Evolutionary conservation across 2,797 vertebrate species (phyloP), one percentile per base, ranked within the genome.

Genomic region (Pangasius macronema): DNA sequence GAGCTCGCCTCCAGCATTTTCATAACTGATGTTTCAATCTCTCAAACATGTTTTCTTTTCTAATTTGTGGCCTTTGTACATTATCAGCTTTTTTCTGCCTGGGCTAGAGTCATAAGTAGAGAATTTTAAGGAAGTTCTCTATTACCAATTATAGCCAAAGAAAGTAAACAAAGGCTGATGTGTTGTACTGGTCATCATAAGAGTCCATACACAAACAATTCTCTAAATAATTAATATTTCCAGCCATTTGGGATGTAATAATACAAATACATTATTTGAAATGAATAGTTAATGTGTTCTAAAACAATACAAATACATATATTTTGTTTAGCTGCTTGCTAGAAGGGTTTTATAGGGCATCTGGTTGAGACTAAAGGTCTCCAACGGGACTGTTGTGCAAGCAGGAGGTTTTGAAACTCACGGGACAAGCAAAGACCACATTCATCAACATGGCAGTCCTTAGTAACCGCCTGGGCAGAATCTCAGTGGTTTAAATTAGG

Each of bases 21-120:
- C 20, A 82, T 68, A 88, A 86, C 53, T 24, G 59, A 88, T 91
- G 90, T 91, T 46, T 88, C 79, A 33, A 59, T 91, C 83, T 55
- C 51, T 68, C 59, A 55, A 84, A 80, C 76, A 59, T 76, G 61
- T 55, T 80, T 53, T 61, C 22, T 55, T 67, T 85, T 82, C 68
- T 82, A 42, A 67, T 85, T 73, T 36, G 30, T 85, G 67, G 22
- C 77, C 42, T 6, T 81, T 82, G 53, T 59, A 65, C 30, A 73
- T 73, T 82, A 75, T 42, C 67, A 82, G 83, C 83, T 76, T 72
- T 82, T 68, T 85, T 82, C 30, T 42, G 57, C 30, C 53, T 30
- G 18, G 14, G 39, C 18, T 49, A 8, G 27, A 51, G 72, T 36
- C 82, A 83, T 55, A 33, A 83, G 82, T 7, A 27, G 63, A 68